Evolutionary conservation across 2,888 invertebrate genomes (phyloP).

Genomic region (Hermaeophaga mercurialis): DNA sequence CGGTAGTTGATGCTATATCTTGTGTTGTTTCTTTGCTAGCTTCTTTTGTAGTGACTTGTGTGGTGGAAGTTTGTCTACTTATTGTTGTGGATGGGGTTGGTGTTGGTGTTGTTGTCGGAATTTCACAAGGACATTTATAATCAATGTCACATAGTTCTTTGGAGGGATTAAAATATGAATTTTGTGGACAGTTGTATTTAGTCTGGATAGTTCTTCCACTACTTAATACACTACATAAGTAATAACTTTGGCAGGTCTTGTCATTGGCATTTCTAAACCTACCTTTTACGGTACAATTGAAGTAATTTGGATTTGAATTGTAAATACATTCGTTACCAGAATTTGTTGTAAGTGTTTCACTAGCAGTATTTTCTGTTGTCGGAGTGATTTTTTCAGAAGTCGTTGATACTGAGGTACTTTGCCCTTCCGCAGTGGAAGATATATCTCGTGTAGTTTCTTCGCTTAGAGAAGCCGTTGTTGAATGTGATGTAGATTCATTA

Average conservation of each 20-base stretch:
- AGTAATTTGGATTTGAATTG: conserved; percentile 20
- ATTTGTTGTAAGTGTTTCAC: not conserved
- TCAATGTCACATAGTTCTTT: conserved; percentile 42
- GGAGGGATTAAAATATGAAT: conserved; percentile 39
- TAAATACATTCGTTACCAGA: conserved; percentile 2
- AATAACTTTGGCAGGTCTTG: conserved; percentile 41
- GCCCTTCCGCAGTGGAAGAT: not conserved
- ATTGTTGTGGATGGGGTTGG: no score
- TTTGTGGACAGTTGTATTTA: conserved; percentile 35
- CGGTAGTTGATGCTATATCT: no score
- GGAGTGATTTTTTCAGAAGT: not conserved
- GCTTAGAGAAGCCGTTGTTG: no score
- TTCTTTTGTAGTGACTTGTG: no score
- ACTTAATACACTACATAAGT: conserved; percentile 35
- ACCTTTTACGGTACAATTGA: conserved; percentile 50
- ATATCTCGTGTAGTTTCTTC: no score
- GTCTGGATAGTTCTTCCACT: conserved; percentile 48
- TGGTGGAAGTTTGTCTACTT: no score
- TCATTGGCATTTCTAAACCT: conserved; percentile 57
- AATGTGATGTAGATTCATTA: no score
- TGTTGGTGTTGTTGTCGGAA: not conserved
- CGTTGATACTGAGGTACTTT: no score
- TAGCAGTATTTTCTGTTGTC: no score
- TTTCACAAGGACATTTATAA: conserved; percentile 53
- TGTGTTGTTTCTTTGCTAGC: no score